Percentiles rank a stretch among this genome's conserved stretches.
Evolutionary conservation across 2,888 invertebrate species (phyloP).

Genomic region (Hypercompe scribonia): DNA sequence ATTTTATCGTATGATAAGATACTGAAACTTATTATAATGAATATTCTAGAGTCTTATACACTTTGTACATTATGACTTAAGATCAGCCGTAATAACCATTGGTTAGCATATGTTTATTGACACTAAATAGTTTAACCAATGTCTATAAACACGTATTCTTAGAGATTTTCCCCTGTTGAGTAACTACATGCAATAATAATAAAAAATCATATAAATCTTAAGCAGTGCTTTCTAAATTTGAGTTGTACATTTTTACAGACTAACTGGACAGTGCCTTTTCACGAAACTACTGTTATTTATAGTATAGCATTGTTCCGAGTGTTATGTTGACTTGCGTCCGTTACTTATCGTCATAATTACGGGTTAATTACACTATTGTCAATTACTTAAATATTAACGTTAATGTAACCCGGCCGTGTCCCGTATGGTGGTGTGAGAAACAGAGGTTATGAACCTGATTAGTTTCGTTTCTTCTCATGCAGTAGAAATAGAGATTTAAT

Average conservation of each 20-base stretch:
- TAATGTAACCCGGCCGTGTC: not conserved
- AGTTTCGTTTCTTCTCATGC: not conserved
- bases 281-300: not conserved
- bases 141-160: slow-evolving; percentile 6
- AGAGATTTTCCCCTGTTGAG: slow-evolving; percentile 8
- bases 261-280: slow-evolving; percentile 1
- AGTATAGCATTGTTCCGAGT: not conserved
- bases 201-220: not conserved
- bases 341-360: not conserved
- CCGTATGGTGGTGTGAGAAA: not conserved
- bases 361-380: slow-evolving; percentile 13
- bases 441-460: not conserved
- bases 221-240: slow-evolving; percentile 3
- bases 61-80: not conserved
- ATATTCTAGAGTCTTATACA: not conserved
- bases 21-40: not conserved
- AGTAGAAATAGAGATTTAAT: not conserved
- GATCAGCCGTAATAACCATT: slow-evolving; percentile 12
- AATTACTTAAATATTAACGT: not conserved
- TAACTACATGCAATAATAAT: slow-evolving; percentile 12
- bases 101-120: slow-evolving; percentile 12
- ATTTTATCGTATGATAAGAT: not conserved
- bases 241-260: not conserved
- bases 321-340: slow-evolving; percentile 1
- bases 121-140: slow-evolving; percentile 6